Conservation (phyloP, 2,113 vertebrate species). For the Athene noctua region DNA sequence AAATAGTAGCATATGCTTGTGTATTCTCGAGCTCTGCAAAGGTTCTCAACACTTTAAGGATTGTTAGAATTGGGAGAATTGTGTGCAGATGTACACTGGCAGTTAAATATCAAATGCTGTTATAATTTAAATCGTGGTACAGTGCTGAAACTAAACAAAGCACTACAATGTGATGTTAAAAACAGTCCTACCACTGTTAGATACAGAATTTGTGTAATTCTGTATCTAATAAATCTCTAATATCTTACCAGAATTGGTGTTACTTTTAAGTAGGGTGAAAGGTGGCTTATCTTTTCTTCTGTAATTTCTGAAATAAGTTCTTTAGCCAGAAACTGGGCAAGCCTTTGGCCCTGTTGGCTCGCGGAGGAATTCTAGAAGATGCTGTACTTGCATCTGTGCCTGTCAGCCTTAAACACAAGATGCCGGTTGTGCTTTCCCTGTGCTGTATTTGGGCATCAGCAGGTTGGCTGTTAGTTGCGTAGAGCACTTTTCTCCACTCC, state of each 20-base stretch:
- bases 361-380: accelerated
- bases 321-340: neutral
- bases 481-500: neutral
- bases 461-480: neutral
- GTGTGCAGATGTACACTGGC: neutral
- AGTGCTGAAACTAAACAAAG: neutral
- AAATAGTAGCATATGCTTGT: neutral
- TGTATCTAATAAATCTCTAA: neutral
- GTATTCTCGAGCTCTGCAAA: neutral
- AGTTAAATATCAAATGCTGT: neutral
- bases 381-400: neutral
- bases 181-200: neutral
- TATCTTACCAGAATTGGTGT: neutral
- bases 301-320: neutral
- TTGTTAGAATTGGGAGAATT: neutral
- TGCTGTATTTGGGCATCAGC: neutral
- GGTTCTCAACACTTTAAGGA: neutral
- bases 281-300: neutral
- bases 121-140: neutral
- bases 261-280: neutral
- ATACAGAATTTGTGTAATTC: neutral
- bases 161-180: neutral
- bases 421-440: neutral
- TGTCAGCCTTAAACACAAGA: neutral
- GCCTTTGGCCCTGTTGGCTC: neutral